These are phyloP conservation scores for Brenthis hecate DNA, from an alignment of 2,888 invertebrate genomes.

Conservation along the genomic window DNA sequence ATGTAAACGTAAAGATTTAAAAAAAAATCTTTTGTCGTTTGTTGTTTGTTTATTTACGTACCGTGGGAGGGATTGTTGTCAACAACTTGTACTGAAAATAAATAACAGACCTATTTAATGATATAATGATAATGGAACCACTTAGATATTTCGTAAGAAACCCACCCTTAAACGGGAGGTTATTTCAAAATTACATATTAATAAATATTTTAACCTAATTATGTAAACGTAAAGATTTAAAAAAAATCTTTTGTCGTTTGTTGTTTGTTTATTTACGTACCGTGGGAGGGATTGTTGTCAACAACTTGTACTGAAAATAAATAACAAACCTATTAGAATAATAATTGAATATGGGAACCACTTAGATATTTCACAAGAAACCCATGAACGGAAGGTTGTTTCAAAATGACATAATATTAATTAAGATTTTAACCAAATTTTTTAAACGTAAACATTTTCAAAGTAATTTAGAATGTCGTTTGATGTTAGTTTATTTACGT, in stretches of 20 bases:
- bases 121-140: too few species aligned
- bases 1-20: too few species aligned
- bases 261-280: not conserved
- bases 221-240: too few species aligned
- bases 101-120: too few species aligned
- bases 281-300: conserved; percentile 35
- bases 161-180: too few species aligned
- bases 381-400: not conserved
- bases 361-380: not conserved
- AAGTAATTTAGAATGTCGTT: not conserved
- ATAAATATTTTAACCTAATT: too few species aligned
- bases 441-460: too few species aligned
- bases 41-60: not conserved
- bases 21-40: not conserved
- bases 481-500: not conserved
- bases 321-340: not conserved
- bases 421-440: not conserved
- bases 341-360: not conserved
- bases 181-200: too few species aligned
- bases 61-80: too few species aligned
- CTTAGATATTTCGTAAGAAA: too few species aligned
- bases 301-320: conserved; percentile 42
- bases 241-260: too few species aligned
- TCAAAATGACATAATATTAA: not conserved
- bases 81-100: too few species aligned